These are phyloP conservation scores for Diorhabda carinulata DNA, from an alignment of 1,140 invertebrate species.

Conservation along the genomic window DNA sequence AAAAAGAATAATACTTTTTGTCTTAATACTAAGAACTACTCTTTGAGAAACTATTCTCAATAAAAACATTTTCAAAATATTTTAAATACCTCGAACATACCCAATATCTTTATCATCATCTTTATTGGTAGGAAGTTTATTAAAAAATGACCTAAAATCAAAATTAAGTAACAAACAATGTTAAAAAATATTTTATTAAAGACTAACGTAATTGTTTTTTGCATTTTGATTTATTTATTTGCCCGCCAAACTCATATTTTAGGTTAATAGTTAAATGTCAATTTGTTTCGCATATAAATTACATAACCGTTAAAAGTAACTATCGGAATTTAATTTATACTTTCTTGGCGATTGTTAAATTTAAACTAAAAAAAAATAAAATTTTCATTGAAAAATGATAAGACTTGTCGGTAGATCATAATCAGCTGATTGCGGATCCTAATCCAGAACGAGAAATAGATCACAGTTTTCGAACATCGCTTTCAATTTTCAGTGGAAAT, in stretches of 20 bases:
- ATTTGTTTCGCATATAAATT: background rate
- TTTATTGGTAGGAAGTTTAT: constrained; percentile 8
- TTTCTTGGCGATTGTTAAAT: background rate
- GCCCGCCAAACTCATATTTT: background rate
- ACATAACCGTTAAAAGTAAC: background rate
- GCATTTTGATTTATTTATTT: constrained; percentile 7
- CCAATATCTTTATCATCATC: background rate
- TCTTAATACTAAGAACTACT: background rate
- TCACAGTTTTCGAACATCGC: too few relatives aligned
- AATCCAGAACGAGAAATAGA: too few relatives aligned
- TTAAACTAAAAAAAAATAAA: background rate
- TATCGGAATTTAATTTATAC: background rate
- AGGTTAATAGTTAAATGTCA: background rate
- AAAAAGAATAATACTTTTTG: background rate
- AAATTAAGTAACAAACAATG: background rate
- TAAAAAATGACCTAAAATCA: constrained; percentile 19
- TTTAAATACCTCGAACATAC: background rate
- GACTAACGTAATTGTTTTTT: constrained; percentile 16
- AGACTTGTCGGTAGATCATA: background rate
- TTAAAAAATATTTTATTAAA: background rate
- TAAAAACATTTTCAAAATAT: background rate
- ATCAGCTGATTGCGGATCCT: background rate
- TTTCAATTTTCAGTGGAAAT: too few relatives aligned
- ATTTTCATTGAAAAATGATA: background rate
- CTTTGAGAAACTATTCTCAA: background rate